These are phyloP conservation scores for Epinephelus lanceolatus DNA, from an alignment of 2,113 vertebrate species.

Conservation along the genomic window DNA sequence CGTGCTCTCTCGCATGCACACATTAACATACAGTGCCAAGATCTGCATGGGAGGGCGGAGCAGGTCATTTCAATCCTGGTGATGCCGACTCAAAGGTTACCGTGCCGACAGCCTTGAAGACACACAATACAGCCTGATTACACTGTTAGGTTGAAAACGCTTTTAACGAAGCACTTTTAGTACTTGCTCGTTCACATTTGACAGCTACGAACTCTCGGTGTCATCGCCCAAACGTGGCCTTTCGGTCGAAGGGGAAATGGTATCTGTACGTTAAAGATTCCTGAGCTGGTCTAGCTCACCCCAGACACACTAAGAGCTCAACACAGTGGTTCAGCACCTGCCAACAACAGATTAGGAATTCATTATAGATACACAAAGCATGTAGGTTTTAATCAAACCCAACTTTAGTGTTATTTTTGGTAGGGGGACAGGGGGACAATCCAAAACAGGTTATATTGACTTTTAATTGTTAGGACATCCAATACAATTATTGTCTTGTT, in stretches of 20 bases:
- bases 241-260: conserved; percentile 57
- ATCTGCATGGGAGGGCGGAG: conserved; percentile 51
- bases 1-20: conserved; percentile 54
- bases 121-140: conserved; percentile 33
- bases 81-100: conserved; percentile 41
- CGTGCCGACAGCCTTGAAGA: conserved; percentile 38
- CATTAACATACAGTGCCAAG: conserved; percentile 55
- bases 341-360: conserved; percentile 66
- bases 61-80: conserved; percentile 51
- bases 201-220: conserved; percentile 28
- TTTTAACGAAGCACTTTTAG: conserved; percentile 20
- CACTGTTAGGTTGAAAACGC: conserved; percentile 26
- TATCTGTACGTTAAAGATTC: conserved; percentile 66
- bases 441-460: conserved; percentile 82
- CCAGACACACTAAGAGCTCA: conserved; percentile 61
- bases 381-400: conserved; percentile 80
- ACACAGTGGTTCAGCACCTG: conserved; percentile 77
- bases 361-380: conserved; percentile 79
- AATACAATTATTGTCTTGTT: conserved; percentile 87
- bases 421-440: conserved; percentile 69
- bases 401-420: conserved; percentile 81
- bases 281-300: conserved; percentile 73
- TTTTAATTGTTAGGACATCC: conserved; percentile 86
- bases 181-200: conserved; percentile 46
- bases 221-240: conserved; percentile 19